These are phyloP conservation scores for Brachystomella parvula DNA, from an alignment of 1,140 invertebrate species.

Conservation along the genomic window DNA sequence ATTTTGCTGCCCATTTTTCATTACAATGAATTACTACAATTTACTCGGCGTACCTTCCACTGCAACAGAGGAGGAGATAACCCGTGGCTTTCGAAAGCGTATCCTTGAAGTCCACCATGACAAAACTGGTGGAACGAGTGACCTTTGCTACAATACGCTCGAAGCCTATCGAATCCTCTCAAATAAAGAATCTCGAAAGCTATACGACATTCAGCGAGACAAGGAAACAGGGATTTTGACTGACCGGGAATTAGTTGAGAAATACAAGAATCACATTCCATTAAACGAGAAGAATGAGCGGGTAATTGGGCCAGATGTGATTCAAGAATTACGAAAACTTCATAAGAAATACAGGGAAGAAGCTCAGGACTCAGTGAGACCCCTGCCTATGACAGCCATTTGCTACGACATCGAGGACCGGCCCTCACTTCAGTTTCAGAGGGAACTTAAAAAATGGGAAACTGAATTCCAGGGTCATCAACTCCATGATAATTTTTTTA, in stretches of 20 bases:
- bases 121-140: conserved; percentile 21
- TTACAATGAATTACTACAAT: conserved; percentile 26
- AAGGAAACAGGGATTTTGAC: background rate
- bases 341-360: background rate
- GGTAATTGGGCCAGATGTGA: background rate
- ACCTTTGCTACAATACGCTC: conserved; percentile 29
- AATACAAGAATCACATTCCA: background rate
- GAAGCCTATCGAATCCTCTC: conserved; percentile 29
- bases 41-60: conserved; percentile 24
- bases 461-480: conserved; percentile 15
- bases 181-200: conserved; percentile 12
- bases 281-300: background rate
- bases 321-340: background rate
- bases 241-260: background rate
- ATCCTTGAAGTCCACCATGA: conserved; percentile 30
- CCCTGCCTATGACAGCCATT: conserved; percentile 17
- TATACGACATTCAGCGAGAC: conserved; percentile 25
- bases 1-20: too few relatives aligned
- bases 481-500: conserved; percentile 27
- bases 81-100: conserved; percentile 18
- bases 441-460: conserved; percentile 21
- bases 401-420: conserved; percentile 26
- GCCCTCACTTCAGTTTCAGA: conserved; percentile 10
- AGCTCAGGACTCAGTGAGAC: too few relatives aligned
- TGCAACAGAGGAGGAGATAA: conserved; percentile 23